Base-by-base conservation (phyloP, 2,113 vertebrate species). In the human (Homo sapiens) region DNA sequence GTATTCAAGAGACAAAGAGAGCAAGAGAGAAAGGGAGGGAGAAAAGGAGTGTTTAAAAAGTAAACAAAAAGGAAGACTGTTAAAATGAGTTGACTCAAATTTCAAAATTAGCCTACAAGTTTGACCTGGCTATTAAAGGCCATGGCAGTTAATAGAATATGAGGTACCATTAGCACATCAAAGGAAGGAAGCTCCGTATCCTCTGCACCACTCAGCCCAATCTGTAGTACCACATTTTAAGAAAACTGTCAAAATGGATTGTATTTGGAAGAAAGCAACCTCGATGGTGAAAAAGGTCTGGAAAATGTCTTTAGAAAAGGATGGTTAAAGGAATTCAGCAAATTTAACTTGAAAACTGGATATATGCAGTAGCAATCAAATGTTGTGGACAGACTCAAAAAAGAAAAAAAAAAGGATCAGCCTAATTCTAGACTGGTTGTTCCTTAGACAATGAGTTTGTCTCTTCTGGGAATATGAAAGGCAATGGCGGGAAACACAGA, bases 71-170 rank as follows among this genome's bases (percentile, higher is more conserved):
- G 13, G 9, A 93, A 73, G 17, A 11, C 45, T 92, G 20, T 87
- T 61, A 87, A 94, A 89, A 94, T 84, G 25, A 88, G n/a, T 38
- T 87, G 76, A 90, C 45, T 72, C 16, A 22, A 45, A 68, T 90
- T 89, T 80, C 87, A 66, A 59, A 96, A 82, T 57, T 64, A 64
- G n/a, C 76, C 61, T 68, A 45, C 35, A 7, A 11, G 27, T 38
- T 40, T 76, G 68, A 70, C 30, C 43, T n/a, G 50, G 35, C 59
- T 72, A 48, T 90, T 55, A 82, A n/a, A 76, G 70, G 38, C 43
- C 32, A 20, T 18, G 59, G n/a, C 57, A n/a, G 43, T 23, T 73
- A 30, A 79, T 73, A 38, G 70, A 87, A 93, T 22, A n/a, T 57
- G 30, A 88, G 55, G 7, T 91, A 43, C 27, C 30, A 10, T 61